A percentile compares a stretch with the other conserved stretches of the same genome.
phyloP scores from a whole-genome alignment of 2,888 invertebrate species.

The Stenodema calcarata region DNA sequence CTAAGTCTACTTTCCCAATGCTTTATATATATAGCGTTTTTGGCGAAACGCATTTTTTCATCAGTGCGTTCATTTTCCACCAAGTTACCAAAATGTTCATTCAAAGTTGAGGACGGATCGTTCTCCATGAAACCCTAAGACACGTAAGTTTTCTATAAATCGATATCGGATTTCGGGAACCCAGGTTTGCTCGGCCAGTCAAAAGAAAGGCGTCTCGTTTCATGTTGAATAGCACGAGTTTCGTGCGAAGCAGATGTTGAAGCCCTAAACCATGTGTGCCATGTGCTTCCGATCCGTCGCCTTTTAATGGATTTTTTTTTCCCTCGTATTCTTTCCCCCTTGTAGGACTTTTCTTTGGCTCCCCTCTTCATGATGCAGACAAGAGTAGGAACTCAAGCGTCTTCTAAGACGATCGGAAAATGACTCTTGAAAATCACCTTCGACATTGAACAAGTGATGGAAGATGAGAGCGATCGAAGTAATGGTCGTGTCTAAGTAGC shows the following conservation, averaged over 20 bases:
- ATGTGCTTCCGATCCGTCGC: constrained; percentile 25
- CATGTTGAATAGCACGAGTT: constrained; percentile 20
- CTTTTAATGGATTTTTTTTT: constrained; percentile 23
- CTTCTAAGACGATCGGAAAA: neutral
- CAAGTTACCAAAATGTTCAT: no score
- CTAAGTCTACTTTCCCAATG: no score
- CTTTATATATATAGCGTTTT: no score
- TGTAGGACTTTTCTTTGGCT: neutral
- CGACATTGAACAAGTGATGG: no score
- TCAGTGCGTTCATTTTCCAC: no score
- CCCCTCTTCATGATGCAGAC: neutral
- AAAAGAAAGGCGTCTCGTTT: neutral
- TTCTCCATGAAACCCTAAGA: neutral
- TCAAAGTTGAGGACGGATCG: no score
- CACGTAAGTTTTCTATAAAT: neutral
- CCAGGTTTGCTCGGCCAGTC: neutral
- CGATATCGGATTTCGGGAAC: neutral
- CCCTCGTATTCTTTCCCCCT: neutral
- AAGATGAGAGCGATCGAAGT: no score
- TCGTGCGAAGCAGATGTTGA: neutral
- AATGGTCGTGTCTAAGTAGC: no score
- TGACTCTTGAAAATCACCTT: neutral
- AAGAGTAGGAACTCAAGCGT: neutral
- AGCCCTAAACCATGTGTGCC: constrained; percentile 6
- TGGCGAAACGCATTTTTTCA: no score